A percentile compares a stretch with the other conserved stretches of the same genome.
These are phyloP conservation scores for Epinotia bilunana DNA, from an alignment of 2,888 invertebrate genomes.

Conservation along the genomic window DNA sequence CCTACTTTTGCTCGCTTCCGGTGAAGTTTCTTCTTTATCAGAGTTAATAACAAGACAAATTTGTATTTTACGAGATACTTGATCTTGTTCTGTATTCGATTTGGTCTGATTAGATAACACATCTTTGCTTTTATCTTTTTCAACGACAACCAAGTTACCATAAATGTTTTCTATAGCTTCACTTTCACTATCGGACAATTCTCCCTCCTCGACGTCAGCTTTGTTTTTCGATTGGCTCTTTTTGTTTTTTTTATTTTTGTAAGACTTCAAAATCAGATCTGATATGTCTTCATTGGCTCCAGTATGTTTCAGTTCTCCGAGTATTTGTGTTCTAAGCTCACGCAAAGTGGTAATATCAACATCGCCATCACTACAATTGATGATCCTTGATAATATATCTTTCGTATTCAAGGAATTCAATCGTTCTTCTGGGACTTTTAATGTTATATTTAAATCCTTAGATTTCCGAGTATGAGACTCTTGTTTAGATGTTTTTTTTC, in stretches of 20 bases:
- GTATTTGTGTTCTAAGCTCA: conserved; percentile 75
- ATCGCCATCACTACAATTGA: conserved; percentile 74
- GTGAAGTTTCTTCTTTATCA: conserved; percentile 49
- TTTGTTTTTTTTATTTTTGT: conserved; percentile 61
- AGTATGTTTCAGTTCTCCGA: conserved; percentile 77
- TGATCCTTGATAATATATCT: conserved; percentile 76
- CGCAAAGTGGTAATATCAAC: conserved; percentile 80
- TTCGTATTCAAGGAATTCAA: conserved; percentile 72
- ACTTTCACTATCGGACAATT: conserved; percentile 79
- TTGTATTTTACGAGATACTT: conserved; percentile 68
- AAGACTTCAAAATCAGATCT: conserved; percentile 76
- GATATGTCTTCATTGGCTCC: conserved; percentile 77
- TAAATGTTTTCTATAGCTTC: conserved; percentile 77
- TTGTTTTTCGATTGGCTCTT: conserved; percentile 50
- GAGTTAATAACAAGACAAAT: conserved; percentile 69
- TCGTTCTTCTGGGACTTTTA: conserved; percentile 77
- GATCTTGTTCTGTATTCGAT: conserved; percentile 51
- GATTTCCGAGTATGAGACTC: conserved; percentile 53
- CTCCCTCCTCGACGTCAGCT: conserved; percentile 76
- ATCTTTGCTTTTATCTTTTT: conserved; percentile 54
- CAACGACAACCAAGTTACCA: conserved; percentile 67
- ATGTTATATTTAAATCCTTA: conserved; percentile 74
- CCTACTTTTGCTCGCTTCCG: conserved; percentile 36
- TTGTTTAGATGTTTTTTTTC: conserved; percentile 63
- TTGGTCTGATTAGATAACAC: conserved; percentile 47